A percentile compares a stretch with the other conserved stretches of the same genome.
Evolutionary conservation across 2,797 vertebrate species (phyloP).

Genomic region (Hemitrygon akajei): DNA sequence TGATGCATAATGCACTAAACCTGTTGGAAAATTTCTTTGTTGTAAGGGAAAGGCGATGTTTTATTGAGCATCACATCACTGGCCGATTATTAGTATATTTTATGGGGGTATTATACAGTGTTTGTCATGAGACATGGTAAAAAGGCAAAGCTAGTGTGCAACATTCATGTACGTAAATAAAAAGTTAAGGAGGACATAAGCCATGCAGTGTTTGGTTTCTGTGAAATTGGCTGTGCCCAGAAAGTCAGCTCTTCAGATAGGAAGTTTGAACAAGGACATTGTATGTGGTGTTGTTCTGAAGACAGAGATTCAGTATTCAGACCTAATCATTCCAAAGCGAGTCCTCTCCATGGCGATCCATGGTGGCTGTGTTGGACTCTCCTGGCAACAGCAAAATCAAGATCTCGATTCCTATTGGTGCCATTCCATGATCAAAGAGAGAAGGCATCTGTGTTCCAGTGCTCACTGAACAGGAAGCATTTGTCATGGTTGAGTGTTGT

Average conservation of each 20-base stretch:
- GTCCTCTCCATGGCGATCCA: conserved; percentile 61
- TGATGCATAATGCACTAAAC: not conserved
- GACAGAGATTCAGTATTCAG: conserved; percentile 60
- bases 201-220: conserved; percentile 50
- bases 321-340: conserved; percentile 56
- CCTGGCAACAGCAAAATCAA: conserved; percentile 53
- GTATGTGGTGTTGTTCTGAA: conserved; percentile 49
- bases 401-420: conserved; percentile 57
- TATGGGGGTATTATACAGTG: not conserved
- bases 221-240: conserved; percentile 48
- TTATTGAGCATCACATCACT: not conserved
- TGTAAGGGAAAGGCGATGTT: not conserved
- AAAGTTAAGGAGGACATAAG: conserved; percentile 48
- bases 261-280: conserved; percentile 60
- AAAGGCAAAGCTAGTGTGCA: not conserved
- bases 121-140: not conserved
- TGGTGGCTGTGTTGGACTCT: conserved; percentile 54
- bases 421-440: conserved; percentile 60
- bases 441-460: conserved; percentile 44
- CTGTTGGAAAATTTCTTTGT: not conserved
- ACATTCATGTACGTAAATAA: not conserved
- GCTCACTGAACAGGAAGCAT: not conserved
- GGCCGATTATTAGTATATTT: not conserved
- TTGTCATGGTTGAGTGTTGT: not conserved
- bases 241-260: conserved; percentile 63